These are phyloP conservation scores for Glaucomys volans DNA, from an alignment of 2,113 vertebrate genomes.

Conservation along the genomic window DNA sequence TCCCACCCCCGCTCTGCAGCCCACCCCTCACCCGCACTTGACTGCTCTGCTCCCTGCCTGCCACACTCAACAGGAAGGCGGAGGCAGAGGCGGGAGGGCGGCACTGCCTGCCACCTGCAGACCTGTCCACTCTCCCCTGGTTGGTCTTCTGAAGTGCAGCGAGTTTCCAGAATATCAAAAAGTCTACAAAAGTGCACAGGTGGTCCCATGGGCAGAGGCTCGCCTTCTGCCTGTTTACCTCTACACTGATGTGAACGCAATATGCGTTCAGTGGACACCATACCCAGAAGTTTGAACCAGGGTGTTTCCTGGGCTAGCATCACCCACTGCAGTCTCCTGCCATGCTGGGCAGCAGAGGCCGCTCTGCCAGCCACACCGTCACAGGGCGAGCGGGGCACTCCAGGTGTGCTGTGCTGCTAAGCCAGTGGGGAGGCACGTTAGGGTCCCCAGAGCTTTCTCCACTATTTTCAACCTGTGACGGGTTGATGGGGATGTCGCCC, in stretches of 20 bases:
- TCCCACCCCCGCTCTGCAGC: not conserved
- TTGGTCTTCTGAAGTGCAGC: not conserved
- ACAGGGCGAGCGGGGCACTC: too few species aligned
- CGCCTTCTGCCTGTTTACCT: not conserved
- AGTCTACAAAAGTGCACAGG: accelerated
- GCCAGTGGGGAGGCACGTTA: accelerated
- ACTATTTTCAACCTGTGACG: not conserved
- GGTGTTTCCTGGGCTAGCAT: not conserved
- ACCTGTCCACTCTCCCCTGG: not conserved
- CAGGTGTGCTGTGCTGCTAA: not conserved
- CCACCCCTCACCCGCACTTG: too few species aligned
- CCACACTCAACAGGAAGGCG: accelerated
- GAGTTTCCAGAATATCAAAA: not conserved
- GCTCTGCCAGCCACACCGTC: not conserved
- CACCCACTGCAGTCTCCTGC: accelerated
- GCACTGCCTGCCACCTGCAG: accelerated
- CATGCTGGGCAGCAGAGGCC: not conserved
- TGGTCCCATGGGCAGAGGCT: not conserved
- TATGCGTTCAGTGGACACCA: accelerated
- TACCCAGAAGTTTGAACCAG: accelerated
- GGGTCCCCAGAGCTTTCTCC: not conserved
- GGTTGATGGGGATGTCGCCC: accelerated
- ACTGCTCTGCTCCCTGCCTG: accelerated
- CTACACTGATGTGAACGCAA: accelerated
- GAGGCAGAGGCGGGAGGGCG: accelerated